Evolutionary conservation across 2,797 vertebrate genomes (phyloP).

Genomic region (Vipera ursinii): DNA sequence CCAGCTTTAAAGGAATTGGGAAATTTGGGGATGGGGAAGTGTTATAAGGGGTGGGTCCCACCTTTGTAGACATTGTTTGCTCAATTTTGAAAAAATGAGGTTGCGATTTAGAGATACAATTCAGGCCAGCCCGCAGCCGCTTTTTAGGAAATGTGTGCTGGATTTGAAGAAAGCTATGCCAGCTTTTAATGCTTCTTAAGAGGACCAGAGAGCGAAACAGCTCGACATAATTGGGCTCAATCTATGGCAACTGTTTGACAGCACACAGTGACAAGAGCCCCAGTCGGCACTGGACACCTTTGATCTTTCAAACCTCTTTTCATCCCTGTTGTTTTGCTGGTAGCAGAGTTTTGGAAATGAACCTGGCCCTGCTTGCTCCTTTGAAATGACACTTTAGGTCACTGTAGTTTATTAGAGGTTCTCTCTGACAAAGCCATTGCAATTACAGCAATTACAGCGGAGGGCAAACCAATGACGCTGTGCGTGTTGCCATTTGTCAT

Average conservation of each 20-base stretch:
- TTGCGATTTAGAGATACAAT: not conserved
- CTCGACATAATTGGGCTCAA: not conserved
- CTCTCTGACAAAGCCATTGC: not conserved
- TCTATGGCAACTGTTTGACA: not conserved
- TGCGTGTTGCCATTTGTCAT: not conserved
- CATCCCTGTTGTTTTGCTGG: not conserved
- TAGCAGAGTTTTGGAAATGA: not conserved
- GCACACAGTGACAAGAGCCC: not conserved
- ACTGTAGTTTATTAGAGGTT: not conserved
- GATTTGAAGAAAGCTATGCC: not conserved
- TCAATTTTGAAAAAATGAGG: not conserved
- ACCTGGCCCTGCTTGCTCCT: not conserved
- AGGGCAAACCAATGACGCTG: not conserved
- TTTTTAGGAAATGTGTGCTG: not conserved
- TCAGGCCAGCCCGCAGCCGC: not conserved
- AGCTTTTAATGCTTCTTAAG: not conserved
- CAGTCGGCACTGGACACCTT: not conserved
- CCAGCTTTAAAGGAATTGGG: not conserved
- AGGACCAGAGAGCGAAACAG: not conserved
- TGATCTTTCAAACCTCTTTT: not conserved
- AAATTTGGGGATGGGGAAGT: not conserved
- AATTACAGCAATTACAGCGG: conserved; percentile 16
- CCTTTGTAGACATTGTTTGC: not conserved
- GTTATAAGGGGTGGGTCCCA: not conserved
- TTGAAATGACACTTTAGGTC: conserved; percentile 8